phyloP scores from a whole-genome alignment of 2,113 vertebrate genomes.

The Oncorhynchus mykiss region DNA sequence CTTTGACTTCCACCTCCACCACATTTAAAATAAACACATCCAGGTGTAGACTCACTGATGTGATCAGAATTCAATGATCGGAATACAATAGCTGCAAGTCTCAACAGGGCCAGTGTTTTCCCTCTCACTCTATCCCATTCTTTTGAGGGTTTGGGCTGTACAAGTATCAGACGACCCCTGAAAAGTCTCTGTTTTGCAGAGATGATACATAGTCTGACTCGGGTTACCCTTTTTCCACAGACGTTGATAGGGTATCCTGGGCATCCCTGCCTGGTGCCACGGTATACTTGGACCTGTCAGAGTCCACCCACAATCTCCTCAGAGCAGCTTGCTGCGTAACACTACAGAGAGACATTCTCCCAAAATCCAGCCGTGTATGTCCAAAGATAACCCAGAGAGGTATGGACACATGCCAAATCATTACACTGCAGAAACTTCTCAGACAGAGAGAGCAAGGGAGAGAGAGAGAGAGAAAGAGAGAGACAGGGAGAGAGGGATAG shows the following conservation, averaged over 20 bases:
- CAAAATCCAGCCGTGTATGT: slow-evolving; percentile 31
- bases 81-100: no score
- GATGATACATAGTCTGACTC: background rate
- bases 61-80: no score
- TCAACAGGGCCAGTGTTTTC: no score
- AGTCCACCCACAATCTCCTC: background rate
- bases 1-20: no score
- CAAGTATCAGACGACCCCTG: no score
- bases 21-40: no score
- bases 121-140: no score
- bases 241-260: background rate
- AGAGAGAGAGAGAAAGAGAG: background rate
- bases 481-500: slow-evolving; percentile 5
- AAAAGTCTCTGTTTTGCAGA: background rate
- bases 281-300: background rate
- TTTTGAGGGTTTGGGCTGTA: no score
- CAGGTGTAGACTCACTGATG: no score
- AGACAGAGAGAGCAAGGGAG: background rate
- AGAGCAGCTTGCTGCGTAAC: slow-evolving; percentile 36
- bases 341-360: slow-evolving; percentile 35
- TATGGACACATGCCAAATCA: slow-evolving; percentile 54
- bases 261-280: background rate
- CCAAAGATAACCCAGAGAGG: slow-evolving; percentile 55
- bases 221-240: background rate
- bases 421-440: slow-evolving; percentile 48